Percentiles rank a stretch among this genome's conserved stretches.
Evolutionary conservation across 1,140 invertebrate species (phyloP).

Genomic region (Aphelenchoides fujianensis): DNA sequence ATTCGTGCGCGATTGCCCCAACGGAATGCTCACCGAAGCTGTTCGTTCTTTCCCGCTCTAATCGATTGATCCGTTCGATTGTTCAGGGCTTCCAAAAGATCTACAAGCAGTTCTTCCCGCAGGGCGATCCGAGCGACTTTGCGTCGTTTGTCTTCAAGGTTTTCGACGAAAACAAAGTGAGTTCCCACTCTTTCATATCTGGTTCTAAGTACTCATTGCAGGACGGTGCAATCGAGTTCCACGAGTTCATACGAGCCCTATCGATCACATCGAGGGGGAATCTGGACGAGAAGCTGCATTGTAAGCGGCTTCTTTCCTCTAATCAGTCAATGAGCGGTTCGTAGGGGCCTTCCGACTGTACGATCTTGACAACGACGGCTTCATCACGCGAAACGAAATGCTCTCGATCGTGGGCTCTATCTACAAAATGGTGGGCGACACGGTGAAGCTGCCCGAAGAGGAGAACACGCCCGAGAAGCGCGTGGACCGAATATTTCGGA

Average conservation of each 20-base stretch:
- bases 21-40: slow-evolving; percentile 63
- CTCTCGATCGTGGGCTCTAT: slow-evolving; percentile 97
- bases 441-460: slow-evolving; percentile 61
- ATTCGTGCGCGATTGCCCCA: slow-evolving; percentile 61
- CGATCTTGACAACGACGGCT: slow-evolving; percentile 77
- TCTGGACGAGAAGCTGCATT: slow-evolving; percentile 90
- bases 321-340: slow-evolving; percentile 12
- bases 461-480: slow-evolving; percentile 91
- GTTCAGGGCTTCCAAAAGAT: slow-evolving; percentile 93
- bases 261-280: slow-evolving; percentile 92
- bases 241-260: slow-evolving; percentile 90
- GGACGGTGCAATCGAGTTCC: slow-evolving; percentile 95
- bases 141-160: slow-evolving; percentile 93
- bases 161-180: slow-evolving; percentile 96
- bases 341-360: slow-evolving; percentile 51
- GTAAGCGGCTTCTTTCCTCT: slow-evolving; percentile 68
- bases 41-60: slow-evolving; percentile 22
- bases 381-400: slow-evolving; percentile 95
- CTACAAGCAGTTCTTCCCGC: slow-evolving; percentile 97
- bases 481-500: slow-evolving; percentile 93
- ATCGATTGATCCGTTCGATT: not conserved
- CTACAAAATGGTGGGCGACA: slow-evolving; percentile 85
- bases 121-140: slow-evolving; percentile 91
- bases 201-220: slow-evolving; percentile 66
- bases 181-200: too few species aligned